Evolutionary conservation across 2,888 invertebrate species (phyloP), one percentile per base, ranked within the genome.

Genomic region (Lochmaea crataegi): DNA sequence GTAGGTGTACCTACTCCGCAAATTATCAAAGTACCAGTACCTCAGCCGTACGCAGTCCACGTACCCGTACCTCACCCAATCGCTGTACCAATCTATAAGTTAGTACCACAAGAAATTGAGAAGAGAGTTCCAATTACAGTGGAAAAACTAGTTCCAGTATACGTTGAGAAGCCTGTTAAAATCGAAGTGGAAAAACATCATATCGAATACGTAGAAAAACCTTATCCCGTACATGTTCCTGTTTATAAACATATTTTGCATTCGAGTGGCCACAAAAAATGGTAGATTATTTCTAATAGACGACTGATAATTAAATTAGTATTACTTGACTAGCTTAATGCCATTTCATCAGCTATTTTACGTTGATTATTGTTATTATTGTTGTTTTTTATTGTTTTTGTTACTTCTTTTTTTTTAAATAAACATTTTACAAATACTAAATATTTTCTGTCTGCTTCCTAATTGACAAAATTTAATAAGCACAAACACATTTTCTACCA

Each of bases 171-270:
- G 83, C 93, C 93, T 4, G 93, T 92, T 88, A 92, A 93, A 80
- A 92, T 94, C 3, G 91, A 92, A 85, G 91, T 94, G 32, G 91
- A 93, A 77, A 94, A 93, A 87, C 93, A 90, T 84, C 92, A 93
- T 65, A 91, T 91, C 83, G 90, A 93, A 65, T 80, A 85, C 71
- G 80, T 86, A 51, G 91, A 92, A 79, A 92, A 92, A 83, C 93
- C 93, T 9, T 93, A 93, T 87, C 92, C 93, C 75, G 93, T 93
- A 78, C 93, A 93, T 79, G 90, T 91, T 16, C 92, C 92, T 64
- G 91, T 93, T 51, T 93, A 92, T 88, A 93, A 92, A 84, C 93
- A 93, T 86, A 89, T 93, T 80, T 91, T 92, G 88, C 92, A 92
- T 85, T 57, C 70, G 70, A 65, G 70, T 57, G 70, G 70, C 70